Evolutionary conservation across 2,888 invertebrate species (phyloP), one percentile per base, ranked within the genome.

Genomic region (Nephrocerus scutellatus): DNA sequence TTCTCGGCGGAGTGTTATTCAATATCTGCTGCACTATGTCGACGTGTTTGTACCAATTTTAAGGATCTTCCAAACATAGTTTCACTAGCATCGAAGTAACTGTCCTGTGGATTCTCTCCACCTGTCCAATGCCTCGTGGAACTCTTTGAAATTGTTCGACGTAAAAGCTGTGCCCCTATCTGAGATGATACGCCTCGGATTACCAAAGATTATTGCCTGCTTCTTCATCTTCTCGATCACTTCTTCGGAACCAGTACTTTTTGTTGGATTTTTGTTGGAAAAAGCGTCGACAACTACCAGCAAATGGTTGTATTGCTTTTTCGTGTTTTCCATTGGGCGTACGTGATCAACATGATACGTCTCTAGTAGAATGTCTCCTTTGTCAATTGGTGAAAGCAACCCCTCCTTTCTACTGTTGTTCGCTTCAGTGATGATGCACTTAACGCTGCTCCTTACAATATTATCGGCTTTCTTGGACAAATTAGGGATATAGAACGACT

Each of bases 121-220:
- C 57, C 38, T 64, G 61, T 2, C 62, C 60, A 41, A 64, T 62
- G 5, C 58, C 55, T 33, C 61, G 30, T 1, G 40, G 46, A 6
- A 62, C 43, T 45, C 39, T 30, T 50, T 41, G 38, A 68, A 69
- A 3, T 35, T 31, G n/a, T 53, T 48, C 2, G 59, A 55, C 0
- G 64, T 67, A 35, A 63, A 68, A 2, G 55, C 54, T 9, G 58
- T 53, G 7, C 66, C 65, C 24, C 60, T 43, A 39, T 69, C 66
- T 2, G 57, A 53, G 7, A 68, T 56, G 6, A 66, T 48, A 5
- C 56, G 39, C 6, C 19, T 46, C 4, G 59, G 57, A 12, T 44
- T 62, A 2, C 43, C 44, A 30, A 47, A 46, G 3, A 39, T 13
- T 1, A 14, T 31, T 12, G 45, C 25, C 12, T 45, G 38, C 18